Percentiles rank a stretch among this genome's conserved stretches.
Conservation (phyloP, 2,797 vertebrate genomes). For the Muraenolepis orangiensis region DNA sequence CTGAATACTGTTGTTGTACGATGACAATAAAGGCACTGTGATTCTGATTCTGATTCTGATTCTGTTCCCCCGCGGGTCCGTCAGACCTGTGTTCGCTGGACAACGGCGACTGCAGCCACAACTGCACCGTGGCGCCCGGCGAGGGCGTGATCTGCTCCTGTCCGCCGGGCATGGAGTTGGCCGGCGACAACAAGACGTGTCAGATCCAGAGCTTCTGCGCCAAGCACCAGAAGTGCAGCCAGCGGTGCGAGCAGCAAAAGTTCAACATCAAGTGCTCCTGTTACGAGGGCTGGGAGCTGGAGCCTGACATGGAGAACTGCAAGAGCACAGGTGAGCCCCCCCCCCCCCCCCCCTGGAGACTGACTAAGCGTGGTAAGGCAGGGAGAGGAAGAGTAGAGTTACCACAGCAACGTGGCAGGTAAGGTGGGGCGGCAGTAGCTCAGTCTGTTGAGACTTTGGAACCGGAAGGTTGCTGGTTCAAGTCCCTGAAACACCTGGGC, state of each 20-base stretch:
- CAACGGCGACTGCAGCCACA: constrained; percentile 93
- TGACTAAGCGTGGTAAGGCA: neutral
- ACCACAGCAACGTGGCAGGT: constrained; percentile 1
- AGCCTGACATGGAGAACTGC: constrained; percentile 91
- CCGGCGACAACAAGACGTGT: constrained; percentile 88
- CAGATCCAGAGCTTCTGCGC: constrained; percentile 98
- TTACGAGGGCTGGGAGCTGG: constrained; percentile 93
- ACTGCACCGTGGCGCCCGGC: constrained; percentile 90
- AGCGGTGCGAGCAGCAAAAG: constrained; percentile 95
- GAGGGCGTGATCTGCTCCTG: constrained; percentile 94
- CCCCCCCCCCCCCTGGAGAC: too few relatives aligned
- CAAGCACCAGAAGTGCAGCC: constrained; percentile 96
- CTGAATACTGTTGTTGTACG: too few relatives aligned
- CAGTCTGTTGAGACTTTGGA: too few relatives aligned
- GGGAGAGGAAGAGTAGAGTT: neutral
- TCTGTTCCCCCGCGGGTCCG: constrained; percentile 10
- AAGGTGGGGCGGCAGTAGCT: too few relatives aligned
- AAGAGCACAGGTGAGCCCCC: constrained; percentile 81
- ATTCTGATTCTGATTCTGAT: too few relatives aligned
- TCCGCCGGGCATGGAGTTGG: constrained; percentile 92
- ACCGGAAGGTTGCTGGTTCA: too few relatives aligned
- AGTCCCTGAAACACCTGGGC: too few relatives aligned
- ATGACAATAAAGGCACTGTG: too few relatives aligned
- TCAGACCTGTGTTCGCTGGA: constrained; percentile 89
- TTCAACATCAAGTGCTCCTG: constrained; percentile 94